Evolutionary conservation across 2,888 invertebrate genomes (phyloP).

Genomic region (Polyommatus iphigenia): DNA sequence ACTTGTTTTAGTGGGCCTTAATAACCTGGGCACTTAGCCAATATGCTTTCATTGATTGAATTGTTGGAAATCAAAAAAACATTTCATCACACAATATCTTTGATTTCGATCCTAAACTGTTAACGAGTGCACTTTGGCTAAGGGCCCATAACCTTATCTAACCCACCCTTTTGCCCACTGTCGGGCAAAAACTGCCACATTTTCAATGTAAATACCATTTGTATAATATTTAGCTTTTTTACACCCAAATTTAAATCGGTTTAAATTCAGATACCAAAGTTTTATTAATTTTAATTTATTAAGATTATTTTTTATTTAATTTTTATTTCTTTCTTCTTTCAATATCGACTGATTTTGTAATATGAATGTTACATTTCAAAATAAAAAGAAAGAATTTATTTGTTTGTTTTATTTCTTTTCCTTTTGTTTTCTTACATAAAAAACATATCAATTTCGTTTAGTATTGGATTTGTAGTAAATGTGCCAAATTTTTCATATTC

Average conservation of each 20-base stretch:
- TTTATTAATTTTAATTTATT: constrained; percentile 74
- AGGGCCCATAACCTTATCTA: background rate
- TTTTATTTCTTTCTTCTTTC: constrained; percentile 52
- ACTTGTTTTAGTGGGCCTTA: background rate
- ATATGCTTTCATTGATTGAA: background rate
- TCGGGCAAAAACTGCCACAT: background rate
- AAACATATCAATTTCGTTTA: constrained; percentile 39
- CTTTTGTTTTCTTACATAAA: constrained; percentile 46
- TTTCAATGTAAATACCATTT: constrained; percentile 65
- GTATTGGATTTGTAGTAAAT: constrained; percentile 36
- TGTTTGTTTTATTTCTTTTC: constrained; percentile 62
- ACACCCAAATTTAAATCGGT: constrained; percentile 75
- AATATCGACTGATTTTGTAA: constrained; percentile 41
- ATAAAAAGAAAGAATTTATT: constrained; percentile 64
- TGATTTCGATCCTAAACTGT: no score
- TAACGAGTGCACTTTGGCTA: background rate
- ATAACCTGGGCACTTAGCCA: background rate
- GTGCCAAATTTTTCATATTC: constrained; percentile 45
- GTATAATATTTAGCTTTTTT: constrained; percentile 69
- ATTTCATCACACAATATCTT: no score
- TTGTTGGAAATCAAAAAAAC: background rate
- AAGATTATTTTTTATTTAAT: constrained; percentile 63
- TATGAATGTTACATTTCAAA: constrained; percentile 74
- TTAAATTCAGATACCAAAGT: constrained; percentile 79
- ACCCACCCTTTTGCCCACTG: constrained; percentile 7